Percentiles rank a stretch among this genome's conserved stretches.
These are phyloP conservation scores for Dicyrtoma fusca DNA, from an alignment of 2,888 invertebrate genomes.

Conservation along the genomic window DNA sequence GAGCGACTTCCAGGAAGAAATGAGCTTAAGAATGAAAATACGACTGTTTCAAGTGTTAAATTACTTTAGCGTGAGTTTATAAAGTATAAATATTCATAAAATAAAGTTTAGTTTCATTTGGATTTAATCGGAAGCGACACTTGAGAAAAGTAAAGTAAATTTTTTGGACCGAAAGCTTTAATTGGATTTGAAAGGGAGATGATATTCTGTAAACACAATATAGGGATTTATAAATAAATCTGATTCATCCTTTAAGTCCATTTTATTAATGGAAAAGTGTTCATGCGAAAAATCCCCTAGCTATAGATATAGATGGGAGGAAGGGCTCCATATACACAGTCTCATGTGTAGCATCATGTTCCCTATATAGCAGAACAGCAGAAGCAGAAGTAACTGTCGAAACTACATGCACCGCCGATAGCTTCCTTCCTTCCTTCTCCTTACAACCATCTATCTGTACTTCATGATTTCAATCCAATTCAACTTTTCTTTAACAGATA, in stretches of 20 bases:
- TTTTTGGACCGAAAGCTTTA: slow-evolving; percentile 48
- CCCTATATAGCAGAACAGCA: neutral
- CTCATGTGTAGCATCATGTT: neutral
- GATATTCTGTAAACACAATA: slow-evolving; percentile 46
- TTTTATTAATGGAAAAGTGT: slow-evolving; percentile 57
- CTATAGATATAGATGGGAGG: slow-evolving; percentile 13
- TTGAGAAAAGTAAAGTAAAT: slow-evolving; percentile 30
- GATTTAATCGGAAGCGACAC: slow-evolving; percentile 17
- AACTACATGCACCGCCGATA: too few relatives aligned
- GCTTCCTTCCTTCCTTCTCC: too few relatives aligned
- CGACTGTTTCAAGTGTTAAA: too few relatives aligned
- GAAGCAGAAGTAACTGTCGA: neutral
- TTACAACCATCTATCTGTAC: too few relatives aligned
- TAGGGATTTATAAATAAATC: slow-evolving; percentile 52
- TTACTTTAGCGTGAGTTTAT: neutral
- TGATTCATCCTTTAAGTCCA: slow-evolving; percentile 57
- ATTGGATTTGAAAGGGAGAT: slow-evolving; percentile 49
- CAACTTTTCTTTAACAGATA: too few relatives aligned
- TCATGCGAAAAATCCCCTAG: slow-evolving; percentile 56
- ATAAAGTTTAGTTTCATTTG: slow-evolving; percentile 4
- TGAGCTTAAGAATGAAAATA: too few relatives aligned
- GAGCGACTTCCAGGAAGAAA: too few relatives aligned
- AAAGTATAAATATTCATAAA: slow-evolving; percentile 1
- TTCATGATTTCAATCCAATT: too few relatives aligned
- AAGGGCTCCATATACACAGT: slow-evolving; percentile 1